A percentile compares a stretch with the other conserved stretches of the same genome.
These are phyloP conservation scores for Phrynocephalus versicolor DNA, from an alignment of 2,113 vertebrate genomes.

Conservation along the genomic window DNA sequence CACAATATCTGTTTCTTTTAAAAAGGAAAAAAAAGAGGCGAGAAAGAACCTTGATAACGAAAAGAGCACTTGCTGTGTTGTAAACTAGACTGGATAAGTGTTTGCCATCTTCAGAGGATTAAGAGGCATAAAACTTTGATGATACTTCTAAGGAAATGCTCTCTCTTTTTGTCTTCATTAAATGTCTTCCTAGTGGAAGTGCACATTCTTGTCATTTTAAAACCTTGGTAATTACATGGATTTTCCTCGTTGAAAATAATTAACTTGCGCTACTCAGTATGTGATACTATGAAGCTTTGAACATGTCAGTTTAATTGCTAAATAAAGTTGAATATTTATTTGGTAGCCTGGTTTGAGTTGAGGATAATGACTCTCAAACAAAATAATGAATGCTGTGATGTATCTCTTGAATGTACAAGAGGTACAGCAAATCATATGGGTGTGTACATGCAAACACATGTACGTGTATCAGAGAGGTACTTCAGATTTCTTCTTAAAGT, in stretches of 20 bases:
- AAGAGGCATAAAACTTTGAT: conserved; percentile 59
- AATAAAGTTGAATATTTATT: conserved; percentile 38
- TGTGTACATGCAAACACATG: not conserved
- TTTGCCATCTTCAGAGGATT: conserved; percentile 51
- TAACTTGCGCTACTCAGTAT: conserved; percentile 3
- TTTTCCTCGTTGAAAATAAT: conserved; percentile 34
- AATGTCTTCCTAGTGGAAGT: conserved; percentile 45
- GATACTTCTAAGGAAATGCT: conserved; percentile 53
- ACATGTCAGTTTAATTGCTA: conserved; percentile 16
- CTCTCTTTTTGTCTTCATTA: conserved; percentile 60
- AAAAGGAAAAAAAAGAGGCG: too few species aligned
- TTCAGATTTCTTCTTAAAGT: conserved; percentile 11
- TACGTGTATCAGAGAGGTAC: not conserved
- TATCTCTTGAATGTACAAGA: too few species aligned
- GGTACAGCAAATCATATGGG: accelerated
- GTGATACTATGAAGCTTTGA: conserved; percentile 22
- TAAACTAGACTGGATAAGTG: conserved; percentile 52
- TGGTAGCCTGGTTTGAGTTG: conserved; percentile 10
- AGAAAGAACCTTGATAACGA: conserved; percentile 59
- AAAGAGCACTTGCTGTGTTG: conserved; percentile 54
- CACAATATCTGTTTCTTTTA: conserved; percentile 42
- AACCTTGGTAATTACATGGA: conserved; percentile 34
- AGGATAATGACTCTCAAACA: conserved; percentile 14
- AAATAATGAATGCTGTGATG: not conserved
- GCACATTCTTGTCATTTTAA: conserved; percentile 24